Base-by-base conservation (phyloP, 2,113 vertebrate genomes). In the Protobothrops flavoviridis region DNA sequence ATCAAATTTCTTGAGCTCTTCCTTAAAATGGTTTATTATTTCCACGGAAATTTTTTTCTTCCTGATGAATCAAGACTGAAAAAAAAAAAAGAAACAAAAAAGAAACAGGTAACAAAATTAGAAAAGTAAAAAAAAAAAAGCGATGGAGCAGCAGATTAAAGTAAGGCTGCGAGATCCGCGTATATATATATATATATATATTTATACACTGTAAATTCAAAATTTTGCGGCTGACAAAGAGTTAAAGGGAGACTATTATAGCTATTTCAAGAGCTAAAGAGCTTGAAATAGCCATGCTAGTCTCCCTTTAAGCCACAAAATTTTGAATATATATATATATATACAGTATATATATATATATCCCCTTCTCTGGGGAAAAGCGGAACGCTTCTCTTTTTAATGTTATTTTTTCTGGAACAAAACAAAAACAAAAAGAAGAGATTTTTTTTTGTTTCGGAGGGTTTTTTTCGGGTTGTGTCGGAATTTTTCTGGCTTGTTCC, bases 31-130 rank as follows among this genome's bases (percentile, higher is more conserved):
- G 97, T 97, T 91, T 64, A 85, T 87, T 97, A 95, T 95, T 93
- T 96, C 97, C 97, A 97, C 97, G 98, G 97, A 96, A 97, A 98
- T 61, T 64, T 1, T 10, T 64, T 29, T 97, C 94, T 96, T 98
- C 98, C 98, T 98, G 98, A 98, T 98, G 98, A 99, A 99, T 98
- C 99, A 99, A 99, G 98, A 98, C 98, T 98, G 98, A 98, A 98
- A 98, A 97, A 97, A 98, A 97, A 97, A 98, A 96, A 98, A 98
- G 98, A 98, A 97, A 96, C n/a, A 85, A 57, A 86, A 33, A 57
- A 15, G 21, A 50, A 91, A 97, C 97, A 9, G 97, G 95, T 97
- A 98, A 98, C 98, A 98, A 98, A 97, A 96, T 97, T 59, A 33
- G 24, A 89, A 89, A 89, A 89, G 61, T 48, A 89, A n/a, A 93